Conservation (phyloP, 2,113 vertebrate species). For the Hemichromis elongatus region DNA sequence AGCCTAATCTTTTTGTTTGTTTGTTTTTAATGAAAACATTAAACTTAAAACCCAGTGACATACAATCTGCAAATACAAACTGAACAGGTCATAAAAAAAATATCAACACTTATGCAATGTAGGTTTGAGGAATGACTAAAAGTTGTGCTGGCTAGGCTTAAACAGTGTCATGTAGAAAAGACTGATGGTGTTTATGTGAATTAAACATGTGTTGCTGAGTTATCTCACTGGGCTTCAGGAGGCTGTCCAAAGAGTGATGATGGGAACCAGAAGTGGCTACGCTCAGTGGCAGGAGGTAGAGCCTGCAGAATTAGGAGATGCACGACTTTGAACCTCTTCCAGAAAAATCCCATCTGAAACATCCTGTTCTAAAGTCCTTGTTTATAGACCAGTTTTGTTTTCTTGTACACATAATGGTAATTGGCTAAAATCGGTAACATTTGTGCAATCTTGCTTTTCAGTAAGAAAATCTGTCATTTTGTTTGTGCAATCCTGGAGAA, state of each 20-base stretch:
- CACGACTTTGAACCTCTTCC: not conserved
- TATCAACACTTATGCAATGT: not conserved
- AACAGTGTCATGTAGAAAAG: not conserved
- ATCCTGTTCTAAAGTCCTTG: not conserved
- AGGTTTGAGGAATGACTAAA: not conserved
- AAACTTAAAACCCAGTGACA: not conserved
- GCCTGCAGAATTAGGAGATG: not conserved
- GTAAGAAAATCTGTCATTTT: not conserved
- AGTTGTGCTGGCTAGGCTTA: not conserved
- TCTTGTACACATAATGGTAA: not conserved
- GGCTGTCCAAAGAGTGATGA: conserved; percentile 10
- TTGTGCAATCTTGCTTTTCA: not conserved
- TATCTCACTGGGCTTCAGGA: not conserved
- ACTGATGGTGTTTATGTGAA: conserved; percentile 8
- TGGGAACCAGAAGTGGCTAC: conserved; percentile 17
- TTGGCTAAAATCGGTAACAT: not conserved
- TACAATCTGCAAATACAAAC: not conserved
- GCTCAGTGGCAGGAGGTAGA: not conserved
- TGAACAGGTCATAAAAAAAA: not conserved
- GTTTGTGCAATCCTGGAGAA: not conserved
- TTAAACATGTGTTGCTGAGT: not conserved
- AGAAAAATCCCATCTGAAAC: not conserved
- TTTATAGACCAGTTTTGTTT: not conserved
- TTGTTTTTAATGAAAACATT: not conserved
- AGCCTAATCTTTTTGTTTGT: not conserved